Percentiles rank a stretch among this genome's conserved stretches.
phyloP scores from a whole-genome alignment of 2,888 invertebrate genomes.

The Microplitis deprimator region DNA sequence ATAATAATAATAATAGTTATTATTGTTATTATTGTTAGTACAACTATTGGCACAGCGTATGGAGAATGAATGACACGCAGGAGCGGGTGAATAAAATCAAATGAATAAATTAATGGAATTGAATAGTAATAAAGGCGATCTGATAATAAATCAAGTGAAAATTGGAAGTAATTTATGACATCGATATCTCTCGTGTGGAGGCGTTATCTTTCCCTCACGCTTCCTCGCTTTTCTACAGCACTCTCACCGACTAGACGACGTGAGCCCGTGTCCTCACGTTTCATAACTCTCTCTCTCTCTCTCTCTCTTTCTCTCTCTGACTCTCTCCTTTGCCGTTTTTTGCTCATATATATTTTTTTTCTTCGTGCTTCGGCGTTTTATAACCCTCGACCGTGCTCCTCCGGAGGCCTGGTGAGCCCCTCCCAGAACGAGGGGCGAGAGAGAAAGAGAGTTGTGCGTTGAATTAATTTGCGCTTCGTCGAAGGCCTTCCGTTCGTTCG shows the following conservation, averaged over 20 bases:
- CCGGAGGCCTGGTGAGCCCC: conserved; percentile 48
- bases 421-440: conserved; percentile 44
- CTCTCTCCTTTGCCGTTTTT: conserved; percentile 14
- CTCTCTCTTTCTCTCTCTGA: conserved; percentile 1
- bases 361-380: conserved; percentile 51
- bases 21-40: not conserved
- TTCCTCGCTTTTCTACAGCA: conserved; percentile 24
- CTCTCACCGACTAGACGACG: conserved; percentile 11
- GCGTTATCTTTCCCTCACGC: conserved; percentile 31
- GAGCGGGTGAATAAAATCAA: not conserved
- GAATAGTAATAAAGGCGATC: not conserved
- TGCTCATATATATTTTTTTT: conserved; percentile 19
- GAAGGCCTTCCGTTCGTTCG: conserved; percentile 60
- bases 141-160: conserved; percentile 10
- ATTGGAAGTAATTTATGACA: conserved; percentile 14
- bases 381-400: conserved; percentile 50
- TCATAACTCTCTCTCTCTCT: conserved; percentile 24
- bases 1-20: not conserved
- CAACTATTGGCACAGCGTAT: not conserved
- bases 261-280: conserved; percentile 27
- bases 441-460: conserved; percentile 57
- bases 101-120: conserved; percentile 2
- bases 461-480: conserved; percentile 69
- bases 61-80: not conserved
- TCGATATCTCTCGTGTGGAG: conserved; percentile 13